These are phyloP conservation scores for Alligator mississippiensis DNA, from an alignment of 2,113 vertebrate species.

Conservation along the genomic window DNA sequence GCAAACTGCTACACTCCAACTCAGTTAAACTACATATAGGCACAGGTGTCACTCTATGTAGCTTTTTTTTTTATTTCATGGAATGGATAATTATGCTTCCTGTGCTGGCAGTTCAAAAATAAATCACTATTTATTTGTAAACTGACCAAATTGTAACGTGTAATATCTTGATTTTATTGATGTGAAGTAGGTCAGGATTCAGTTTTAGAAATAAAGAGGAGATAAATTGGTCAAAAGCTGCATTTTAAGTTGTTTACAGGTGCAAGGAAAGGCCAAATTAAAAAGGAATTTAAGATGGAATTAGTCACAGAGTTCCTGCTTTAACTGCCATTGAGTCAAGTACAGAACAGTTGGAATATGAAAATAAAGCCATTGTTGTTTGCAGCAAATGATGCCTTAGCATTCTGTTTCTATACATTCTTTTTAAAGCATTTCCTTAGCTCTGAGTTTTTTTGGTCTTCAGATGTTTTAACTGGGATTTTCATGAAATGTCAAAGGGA, in stretches of 20 bases:
- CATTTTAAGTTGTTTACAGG: fast-evolving
- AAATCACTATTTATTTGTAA: neutral
- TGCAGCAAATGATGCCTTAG: neutral
- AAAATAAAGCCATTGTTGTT: neutral
- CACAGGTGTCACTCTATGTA: neutral
- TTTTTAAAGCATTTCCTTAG: neutral
- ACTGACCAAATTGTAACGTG: neutral
- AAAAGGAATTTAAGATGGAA: neutral
- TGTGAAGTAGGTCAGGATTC: neutral
- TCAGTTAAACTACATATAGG: neutral
- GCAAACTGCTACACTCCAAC: neutral
- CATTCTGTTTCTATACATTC: neutral
- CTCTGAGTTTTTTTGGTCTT: neutral
- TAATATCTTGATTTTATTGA: neutral
- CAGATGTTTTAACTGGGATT: neutral
- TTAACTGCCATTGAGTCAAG: neutral
- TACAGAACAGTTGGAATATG: neutral
- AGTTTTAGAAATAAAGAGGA: neutral
- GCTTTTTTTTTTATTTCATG: neutral
- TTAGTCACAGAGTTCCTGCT: neutral
- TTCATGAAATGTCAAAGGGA: neutral
- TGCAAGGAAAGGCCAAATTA: neutral
- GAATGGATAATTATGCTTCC: neutral
- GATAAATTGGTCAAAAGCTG: neutral
- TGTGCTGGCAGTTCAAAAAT: neutral